Conservation (phyloP, 35 echinoderm and acorn worm species). For the Heliocidaris erythrogramma region DNA sequence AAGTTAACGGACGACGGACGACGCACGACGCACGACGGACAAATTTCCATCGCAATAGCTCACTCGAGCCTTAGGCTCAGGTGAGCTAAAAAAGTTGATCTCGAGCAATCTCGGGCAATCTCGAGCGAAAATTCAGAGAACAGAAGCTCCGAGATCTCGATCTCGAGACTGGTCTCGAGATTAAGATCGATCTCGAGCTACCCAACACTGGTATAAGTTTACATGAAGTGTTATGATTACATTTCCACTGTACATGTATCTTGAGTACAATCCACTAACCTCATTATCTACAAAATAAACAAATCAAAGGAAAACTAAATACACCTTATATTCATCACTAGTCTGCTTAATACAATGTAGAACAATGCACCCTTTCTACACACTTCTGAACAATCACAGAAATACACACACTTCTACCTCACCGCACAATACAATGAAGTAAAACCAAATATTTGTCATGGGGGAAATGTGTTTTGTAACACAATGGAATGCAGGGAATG, state of each 20-base stretch:
- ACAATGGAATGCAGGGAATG: slow-evolving; percentile 16
- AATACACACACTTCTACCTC: neutral
- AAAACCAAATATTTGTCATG: slow-evolving; percentile 12
- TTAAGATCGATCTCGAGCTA: too few species aligned
- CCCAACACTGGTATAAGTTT: too few species aligned
- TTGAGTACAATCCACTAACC: neutral
- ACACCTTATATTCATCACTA: too few species aligned
- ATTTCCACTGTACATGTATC: neutral
- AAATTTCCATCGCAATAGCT: too few species aligned
- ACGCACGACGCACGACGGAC: too few species aligned
- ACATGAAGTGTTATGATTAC: neutral
- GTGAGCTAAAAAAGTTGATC: too few species aligned
- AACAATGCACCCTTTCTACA: slow-evolving; percentile 1
- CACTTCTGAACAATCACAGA: neutral
- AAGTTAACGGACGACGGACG: too few species aligned
- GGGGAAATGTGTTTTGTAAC: slow-evolving; percentile 10
- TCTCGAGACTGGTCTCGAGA: too few species aligned
- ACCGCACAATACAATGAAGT: slow-evolving; percentile 4
- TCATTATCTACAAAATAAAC: neutral
- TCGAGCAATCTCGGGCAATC: too few species aligned
- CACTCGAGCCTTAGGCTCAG: too few species aligned
- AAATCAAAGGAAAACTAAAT: neutral
- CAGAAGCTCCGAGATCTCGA: too few species aligned
- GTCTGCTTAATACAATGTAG: neutral
- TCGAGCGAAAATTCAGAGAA: too few species aligned